Conservation (phyloP, 1,140 invertebrate genomes). For the Danaus melanippus region DNA sequence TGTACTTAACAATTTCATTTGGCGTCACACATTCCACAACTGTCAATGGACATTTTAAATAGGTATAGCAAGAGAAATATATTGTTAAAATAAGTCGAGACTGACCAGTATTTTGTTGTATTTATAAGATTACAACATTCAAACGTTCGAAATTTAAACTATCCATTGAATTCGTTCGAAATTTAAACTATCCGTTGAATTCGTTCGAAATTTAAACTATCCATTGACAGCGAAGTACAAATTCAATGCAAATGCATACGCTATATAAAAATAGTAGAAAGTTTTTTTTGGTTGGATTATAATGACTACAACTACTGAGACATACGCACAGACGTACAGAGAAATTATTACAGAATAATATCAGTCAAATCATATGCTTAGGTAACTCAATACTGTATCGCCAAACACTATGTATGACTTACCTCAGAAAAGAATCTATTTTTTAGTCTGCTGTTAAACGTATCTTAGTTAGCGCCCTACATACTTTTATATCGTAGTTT, state of each 20-base stretch:
- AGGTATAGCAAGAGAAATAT: neutral
- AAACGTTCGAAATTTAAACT: too few relatives aligned
- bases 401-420: conserved; percentile 15
- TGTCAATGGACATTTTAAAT: conserved; percentile 20
- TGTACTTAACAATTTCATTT: conserved; percentile 60
- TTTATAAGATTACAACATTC: neutral
- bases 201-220: conserved; percentile 8
- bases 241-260: conserved; percentile 26
- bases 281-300: conserved; percentile 50
- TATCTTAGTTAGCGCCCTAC: too few relatives aligned
- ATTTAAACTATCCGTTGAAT: too few relatives aligned
- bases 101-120: too few relatives aligned
- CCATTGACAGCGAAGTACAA: conserved; percentile 22
- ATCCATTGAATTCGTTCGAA: too few relatives aligned
- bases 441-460: too few relatives aligned
- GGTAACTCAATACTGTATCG: conserved; percentile 44
- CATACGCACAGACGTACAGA: conserved; percentile 27
- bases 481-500: too few relatives aligned
- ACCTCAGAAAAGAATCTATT: too few relatives aligned
- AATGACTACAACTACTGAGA: conserved; percentile 32
- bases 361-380: conserved; percentile 48
- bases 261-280: conserved; percentile 52
- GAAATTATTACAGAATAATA: conserved; percentile 29
- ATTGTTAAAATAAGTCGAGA: too few relatives aligned
- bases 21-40: conserved; percentile 23